Evolutionary conservation across 2,113 vertebrate genomes (phyloP).

Genomic region (Eira barbara): DNA sequence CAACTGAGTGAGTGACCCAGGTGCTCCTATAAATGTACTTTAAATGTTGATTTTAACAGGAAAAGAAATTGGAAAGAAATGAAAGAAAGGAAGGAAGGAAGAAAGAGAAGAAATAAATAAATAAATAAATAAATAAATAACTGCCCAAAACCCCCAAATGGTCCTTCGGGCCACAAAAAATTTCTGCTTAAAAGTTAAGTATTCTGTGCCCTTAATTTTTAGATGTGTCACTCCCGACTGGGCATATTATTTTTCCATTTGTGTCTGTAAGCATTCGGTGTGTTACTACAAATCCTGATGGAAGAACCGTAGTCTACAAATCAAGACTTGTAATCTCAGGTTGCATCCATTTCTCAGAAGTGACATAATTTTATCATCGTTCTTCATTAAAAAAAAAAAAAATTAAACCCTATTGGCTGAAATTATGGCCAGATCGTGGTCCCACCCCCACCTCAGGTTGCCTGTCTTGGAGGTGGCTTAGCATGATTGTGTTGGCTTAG

Average conservation of each 20-base stretch:
- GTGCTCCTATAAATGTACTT: neutral
- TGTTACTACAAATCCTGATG: neutral
- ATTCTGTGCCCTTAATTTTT: neutral
- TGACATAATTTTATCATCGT: neutral
- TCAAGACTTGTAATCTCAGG: neutral
- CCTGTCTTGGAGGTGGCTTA: neutral
- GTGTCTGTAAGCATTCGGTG: neutral
- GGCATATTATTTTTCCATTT: neutral
- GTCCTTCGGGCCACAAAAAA: neutral
- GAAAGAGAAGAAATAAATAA: too few species aligned
- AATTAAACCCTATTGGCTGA: neutral
- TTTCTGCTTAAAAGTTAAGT: neutral
- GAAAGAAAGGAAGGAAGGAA: too few species aligned
- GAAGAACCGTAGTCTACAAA: neutral
- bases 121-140: neutral
- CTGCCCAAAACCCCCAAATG: neutral
- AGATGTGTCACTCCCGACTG: neutral
- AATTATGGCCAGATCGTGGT: neutral
- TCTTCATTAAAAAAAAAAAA: neutral
- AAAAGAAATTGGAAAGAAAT: neutral
- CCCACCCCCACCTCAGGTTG: rapidly evolving
- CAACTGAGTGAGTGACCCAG: neutral
- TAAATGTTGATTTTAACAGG: neutral
- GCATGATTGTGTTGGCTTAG: neutral
- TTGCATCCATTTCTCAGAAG: neutral